Percentiles rank a stretch among this genome's conserved stretches.
phyloP scores from a whole-genome alignment of 2,888 invertebrate genomes.

The Campoplex nolae region DNA sequence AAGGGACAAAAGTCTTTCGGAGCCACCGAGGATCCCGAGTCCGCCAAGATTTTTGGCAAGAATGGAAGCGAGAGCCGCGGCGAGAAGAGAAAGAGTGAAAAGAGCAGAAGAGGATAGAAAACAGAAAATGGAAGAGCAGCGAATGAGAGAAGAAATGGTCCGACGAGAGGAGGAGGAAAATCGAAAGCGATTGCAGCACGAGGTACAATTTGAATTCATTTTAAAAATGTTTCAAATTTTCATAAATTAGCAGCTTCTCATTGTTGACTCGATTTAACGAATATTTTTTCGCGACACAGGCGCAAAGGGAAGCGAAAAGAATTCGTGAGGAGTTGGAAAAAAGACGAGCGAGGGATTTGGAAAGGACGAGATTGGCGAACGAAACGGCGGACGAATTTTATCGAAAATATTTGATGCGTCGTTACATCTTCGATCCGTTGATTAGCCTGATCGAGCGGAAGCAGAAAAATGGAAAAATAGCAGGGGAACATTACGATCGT shows the following conservation, averaged over 20 bases:
- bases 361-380: conserved; percentile 74
- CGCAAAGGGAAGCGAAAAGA: conserved; percentile 76
- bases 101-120: conserved; percentile 81
- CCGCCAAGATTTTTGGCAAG: conserved; percentile 89
- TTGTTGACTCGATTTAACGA: neutral
- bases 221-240: neutral
- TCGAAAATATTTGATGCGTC: conserved; percentile 76
- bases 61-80: conserved; percentile 90
- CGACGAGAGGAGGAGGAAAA: conserved; percentile 83
- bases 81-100: conserved; percentile 85
- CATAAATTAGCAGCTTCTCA: neutral
- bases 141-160: conserved; percentile 79
- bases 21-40: conserved; percentile 72
- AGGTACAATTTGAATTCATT: conserved; percentile 81
- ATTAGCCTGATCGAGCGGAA: conserved; percentile 74
- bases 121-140: conserved; percentile 84
- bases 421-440: conserved; percentile 77
- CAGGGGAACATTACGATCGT: conserved; percentile 86
- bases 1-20: conserved; percentile 74
- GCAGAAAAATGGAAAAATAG: conserved; percentile 81
- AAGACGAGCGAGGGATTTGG: conserved; percentile 74
- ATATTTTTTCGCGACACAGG: conserved; percentile 68
- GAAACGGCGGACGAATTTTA: conserved; percentile 77
- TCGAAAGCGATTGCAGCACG: conserved; percentile 83
- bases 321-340: conserved; percentile 77